A percentile compares a stretch with the other conserved stretches of the same genome.
Evolutionary conservation across 1,140 invertebrate genomes (phyloP).

Genomic region (Drosophila sp.): DNA sequence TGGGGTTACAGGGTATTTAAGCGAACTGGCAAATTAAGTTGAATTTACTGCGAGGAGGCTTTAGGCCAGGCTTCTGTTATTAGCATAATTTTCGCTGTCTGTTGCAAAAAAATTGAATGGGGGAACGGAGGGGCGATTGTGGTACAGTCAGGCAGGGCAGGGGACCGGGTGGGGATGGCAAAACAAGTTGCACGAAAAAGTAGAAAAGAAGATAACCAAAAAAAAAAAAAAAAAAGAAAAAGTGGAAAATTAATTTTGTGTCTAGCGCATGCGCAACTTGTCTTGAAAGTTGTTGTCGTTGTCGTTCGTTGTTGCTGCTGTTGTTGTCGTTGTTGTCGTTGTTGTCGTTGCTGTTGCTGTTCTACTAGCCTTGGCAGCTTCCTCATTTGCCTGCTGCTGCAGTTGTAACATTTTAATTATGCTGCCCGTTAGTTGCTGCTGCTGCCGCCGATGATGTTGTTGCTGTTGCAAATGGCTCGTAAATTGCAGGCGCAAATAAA

Average conservation of each 20-base stretch:
- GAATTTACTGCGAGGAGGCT: slow-evolving; percentile 24
- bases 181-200: slow-evolving; percentile 4
- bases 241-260: slow-evolving; percentile 72
- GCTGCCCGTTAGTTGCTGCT: slow-evolving; percentile 60
- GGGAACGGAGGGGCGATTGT: not conserved
- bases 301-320: not conserved
- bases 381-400: slow-evolving; percentile 68
- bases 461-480: slow-evolving; percentile 41
- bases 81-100: slow-evolving; percentile 62
- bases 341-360: slow-evolving; percentile 20
- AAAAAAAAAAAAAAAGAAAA: slow-evolving; percentile 39
- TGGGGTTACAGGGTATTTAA: slow-evolving; percentile 21
- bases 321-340: slow-evolving; percentile 1
- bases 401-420: slow-evolving; percentile 78
- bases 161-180: not conserved
- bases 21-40: slow-evolving; percentile 57
- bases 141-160: no score
- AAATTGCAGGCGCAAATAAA: slow-evolving; percentile 79
- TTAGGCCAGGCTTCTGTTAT: slow-evolving; percentile 42
- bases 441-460: slow-evolving; percentile 17
- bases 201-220: slow-evolving; percentile 20
- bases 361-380: slow-evolving; percentile 52
- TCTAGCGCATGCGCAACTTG: slow-evolving; percentile 72
- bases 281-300: slow-evolving; percentile 42
- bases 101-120: slow-evolving; percentile 4